These are phyloP conservation scores for Cinara cedri DNA, from an alignment of 2,888 invertebrate genomes.

Conservation along the genomic window DNA sequence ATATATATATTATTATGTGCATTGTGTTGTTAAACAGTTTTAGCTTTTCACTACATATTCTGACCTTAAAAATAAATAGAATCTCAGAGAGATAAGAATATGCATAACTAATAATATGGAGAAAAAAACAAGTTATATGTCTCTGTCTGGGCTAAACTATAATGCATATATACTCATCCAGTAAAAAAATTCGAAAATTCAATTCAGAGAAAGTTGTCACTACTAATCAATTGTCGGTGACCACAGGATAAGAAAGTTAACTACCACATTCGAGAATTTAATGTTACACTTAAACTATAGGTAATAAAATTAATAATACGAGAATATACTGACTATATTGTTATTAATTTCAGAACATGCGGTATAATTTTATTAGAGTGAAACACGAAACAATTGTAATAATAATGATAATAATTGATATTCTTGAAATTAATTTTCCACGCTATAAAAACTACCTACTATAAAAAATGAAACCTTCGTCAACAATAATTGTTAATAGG, in stretches of 20 bases:
- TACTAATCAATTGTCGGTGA: constrained; percentile 28
- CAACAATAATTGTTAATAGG: background rate
- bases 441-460: background rate
- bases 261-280: background rate
- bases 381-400: constrained; percentile 3
- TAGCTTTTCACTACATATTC: constrained; percentile 20
- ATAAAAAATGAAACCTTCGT: background rate
- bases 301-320: background rate
- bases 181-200: background rate
- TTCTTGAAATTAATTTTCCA: background rate
- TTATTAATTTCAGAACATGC: no score
- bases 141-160: constrained; percentile 9
- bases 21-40: constrained; percentile 11
- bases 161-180: background rate
- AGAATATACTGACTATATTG: constrained; percentile 1
- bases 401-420: background rate
- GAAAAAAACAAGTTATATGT: constrained; percentile 29
- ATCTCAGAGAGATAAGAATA: background rate
- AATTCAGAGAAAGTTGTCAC: constrained; percentile 52
- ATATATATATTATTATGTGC: no score
- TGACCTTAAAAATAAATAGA: background rate
- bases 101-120: constrained; percentile 4
- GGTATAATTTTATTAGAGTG: background rate
- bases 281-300: background rate
- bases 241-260: constrained; percentile 39